Base-by-base conservation (phyloP, 2,797 vertebrate species). In the Sebastes hopkinsi region DNA sequence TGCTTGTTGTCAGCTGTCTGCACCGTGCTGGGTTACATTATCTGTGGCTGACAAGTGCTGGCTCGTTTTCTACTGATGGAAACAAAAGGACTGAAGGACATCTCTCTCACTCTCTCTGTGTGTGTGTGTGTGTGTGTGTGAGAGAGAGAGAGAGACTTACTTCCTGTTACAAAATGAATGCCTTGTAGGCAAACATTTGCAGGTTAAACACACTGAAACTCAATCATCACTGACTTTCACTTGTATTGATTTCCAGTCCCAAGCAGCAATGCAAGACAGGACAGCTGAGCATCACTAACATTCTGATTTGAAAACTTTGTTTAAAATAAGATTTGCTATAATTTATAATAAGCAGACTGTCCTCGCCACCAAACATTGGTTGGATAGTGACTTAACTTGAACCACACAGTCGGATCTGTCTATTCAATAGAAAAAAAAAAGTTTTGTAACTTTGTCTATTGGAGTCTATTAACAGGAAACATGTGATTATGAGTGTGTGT, bases 1-100 rank as follows among this genome's bases (percentile, higher is more conserved):
- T 87, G 76, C 38, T 72, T 75, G 67, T 61, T 50, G 75, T 68
- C 64, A 56, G 67, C 66, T 77, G 75, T 82, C 79, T 32, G 68
- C 72, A 6, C 8, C 2, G 1, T 8, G 34, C 75, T 55, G 67
- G 72, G 70, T 32, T 46, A 38, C 74, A 55, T 72, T 71, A 59
- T 84, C 79, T 62, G 58, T 12, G 25, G 34, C 32, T 79, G 68
- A 85, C 66, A 52, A 65, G 62, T 7, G 54, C 54, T 16, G 20
- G 38, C 77, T 67, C 1, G 4, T 69, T 38, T 76, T 60, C 10
- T 22, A 13, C 58, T 16, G 13, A 42, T 20, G 36, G 9, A 65
- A 56, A 76, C 27, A 68, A 72, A 77, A 62, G 10, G 8, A 60
- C 22, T 60, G 46, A 70, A 61, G 79, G 71, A 30, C 29, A 9